Evolutionary conservation across 2,888 invertebrate species (phyloP).

Genomic region (Cephus rjabovi): DNA sequence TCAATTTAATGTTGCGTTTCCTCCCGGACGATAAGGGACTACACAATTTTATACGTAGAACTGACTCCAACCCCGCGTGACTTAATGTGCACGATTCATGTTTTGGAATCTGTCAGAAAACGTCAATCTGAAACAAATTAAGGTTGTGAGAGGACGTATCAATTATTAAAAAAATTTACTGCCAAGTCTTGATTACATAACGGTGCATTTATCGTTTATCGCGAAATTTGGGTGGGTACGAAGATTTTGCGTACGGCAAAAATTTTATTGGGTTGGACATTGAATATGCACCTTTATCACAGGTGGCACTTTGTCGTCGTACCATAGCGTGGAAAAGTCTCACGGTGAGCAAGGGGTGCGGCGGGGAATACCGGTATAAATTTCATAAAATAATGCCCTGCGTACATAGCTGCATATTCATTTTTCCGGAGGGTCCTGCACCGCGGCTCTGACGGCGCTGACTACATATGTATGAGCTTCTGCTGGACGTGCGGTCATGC

Average conservation of each 20-base stretch:
- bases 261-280: neutral
- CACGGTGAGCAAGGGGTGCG: slow-evolving; percentile 17
- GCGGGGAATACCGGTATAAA: slow-evolving; percentile 38
- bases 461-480: slow-evolving; percentile 61
- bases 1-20: slow-evolving; percentile 64
- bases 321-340: neutral
- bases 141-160: neutral
- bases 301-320: neutral
- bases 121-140: neutral
- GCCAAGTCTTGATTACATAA: neutral
- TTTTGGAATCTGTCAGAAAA: neutral
- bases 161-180: neutral
- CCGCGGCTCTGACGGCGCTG: slow-evolving; percentile 25
- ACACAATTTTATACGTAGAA: slow-evolving; percentile 51
- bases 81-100: neutral
- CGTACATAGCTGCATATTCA: slow-evolving; percentile 53
- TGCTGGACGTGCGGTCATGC: slow-evolving; percentile 45
- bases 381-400: slow-evolving; percentile 52
- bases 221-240: neutral
- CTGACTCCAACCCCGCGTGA: slow-evolving; percentile 23
- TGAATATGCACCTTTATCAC: neutral
- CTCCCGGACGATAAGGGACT: slow-evolving; percentile 59
- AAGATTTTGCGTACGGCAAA: neutral
- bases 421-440: slow-evolving; percentile 53
- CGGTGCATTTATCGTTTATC: neutral